Evolutionary conservation across 2,888 invertebrate genomes (phyloP), one percentile per base, ranked within the genome.

Genomic region (Eristalinus sepulchralis): DNA sequence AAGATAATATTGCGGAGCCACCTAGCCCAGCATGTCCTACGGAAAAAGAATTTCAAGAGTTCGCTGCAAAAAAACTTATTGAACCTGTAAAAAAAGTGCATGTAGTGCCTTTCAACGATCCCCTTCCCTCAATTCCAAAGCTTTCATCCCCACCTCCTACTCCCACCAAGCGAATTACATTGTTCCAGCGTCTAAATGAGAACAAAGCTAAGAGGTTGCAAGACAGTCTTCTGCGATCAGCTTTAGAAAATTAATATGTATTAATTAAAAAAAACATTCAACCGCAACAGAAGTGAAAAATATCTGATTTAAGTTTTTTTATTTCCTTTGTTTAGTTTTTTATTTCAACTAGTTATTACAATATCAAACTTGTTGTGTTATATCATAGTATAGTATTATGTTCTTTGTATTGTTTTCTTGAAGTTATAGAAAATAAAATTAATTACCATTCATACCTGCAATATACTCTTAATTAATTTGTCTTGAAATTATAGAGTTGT

Each of bases 171-270:
- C 88, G 89, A 72, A 89, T 89, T 24, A 89, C 89, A 20, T 62
- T 90, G 24, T 82, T 89, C 72, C 88, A 90, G 75, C 88, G 90
- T n/a, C 59, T 90, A 22, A 88, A 88, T 22, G 90, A 90, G 64
- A 89, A 89, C 68, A 89, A 89, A 78, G 87, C 88, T 31, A 88
- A 89, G 59, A 88, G 88, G 70, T 22, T 89, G 1, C 83, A 89
- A 72, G 88, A 88, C 63, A 88, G 88, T 66, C 82, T 88, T 4
- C 72, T 89, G 27, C 86, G 88, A 63, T 88, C 88, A 47, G 88
- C 88, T 68, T 85, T 89, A 84, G 89, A 89, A 85, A 88, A 89
- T 63, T 88, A 88, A 76, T 73, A 47, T 47, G n/a, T 6, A 17
- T 72, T 34, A 17, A 27, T n/a, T 22, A 17, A 34, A 24, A 68